Conservation (phyloP, 2,113 vertebrate species). For the Ageneiosus marmoratus region DNA sequence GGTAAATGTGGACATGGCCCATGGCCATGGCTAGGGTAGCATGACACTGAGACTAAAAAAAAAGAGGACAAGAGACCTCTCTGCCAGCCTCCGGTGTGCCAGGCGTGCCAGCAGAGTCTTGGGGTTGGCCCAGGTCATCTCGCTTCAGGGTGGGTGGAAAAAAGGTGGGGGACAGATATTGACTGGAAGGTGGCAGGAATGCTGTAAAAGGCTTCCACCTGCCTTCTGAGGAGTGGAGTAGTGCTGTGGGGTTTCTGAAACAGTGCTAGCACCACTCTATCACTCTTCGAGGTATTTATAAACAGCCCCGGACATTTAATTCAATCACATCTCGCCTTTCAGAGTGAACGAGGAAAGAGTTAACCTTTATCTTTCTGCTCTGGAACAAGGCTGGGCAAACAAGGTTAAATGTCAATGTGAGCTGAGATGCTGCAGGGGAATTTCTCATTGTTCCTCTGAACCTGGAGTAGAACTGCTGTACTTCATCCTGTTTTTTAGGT, state of each 20-base stretch:
- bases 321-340: conserved; percentile 43
- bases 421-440: conserved; percentile 44
- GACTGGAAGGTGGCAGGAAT: conserved; percentile 46
- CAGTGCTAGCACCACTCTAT: background rate
- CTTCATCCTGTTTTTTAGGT: background rate
- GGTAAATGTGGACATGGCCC: conserved; percentile 53
- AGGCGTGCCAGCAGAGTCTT: conserved; percentile 3
- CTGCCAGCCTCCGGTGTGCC: background rate
- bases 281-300: conserved; percentile 53
- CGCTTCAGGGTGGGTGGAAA: conserved; percentile 22
- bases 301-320: conserved; percentile 52
- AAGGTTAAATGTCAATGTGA: conserved; percentile 49
- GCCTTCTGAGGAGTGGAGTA: conserved; percentile 33
- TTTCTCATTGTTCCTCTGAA: conserved; percentile 41
- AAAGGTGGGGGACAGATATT: conserved; percentile 20
- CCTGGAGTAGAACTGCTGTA: background rate
- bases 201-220: conserved; percentile 49
- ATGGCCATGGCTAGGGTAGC: conserved; percentile 46
- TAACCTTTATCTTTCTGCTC: conserved; percentile 48
- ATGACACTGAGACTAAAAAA: conserved; percentile 42
- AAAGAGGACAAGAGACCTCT: conserved; percentile 47
- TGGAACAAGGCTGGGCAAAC: conserved; percentile 44
- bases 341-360: conserved; percentile 35
- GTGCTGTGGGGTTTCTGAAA: conserved; percentile 14
- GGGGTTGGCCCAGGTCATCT: conserved; percentile 22